phyloP scores from a whole-genome alignment of 2,113 vertebrate species.

The Xiphorhynchus elegans region DNA sequence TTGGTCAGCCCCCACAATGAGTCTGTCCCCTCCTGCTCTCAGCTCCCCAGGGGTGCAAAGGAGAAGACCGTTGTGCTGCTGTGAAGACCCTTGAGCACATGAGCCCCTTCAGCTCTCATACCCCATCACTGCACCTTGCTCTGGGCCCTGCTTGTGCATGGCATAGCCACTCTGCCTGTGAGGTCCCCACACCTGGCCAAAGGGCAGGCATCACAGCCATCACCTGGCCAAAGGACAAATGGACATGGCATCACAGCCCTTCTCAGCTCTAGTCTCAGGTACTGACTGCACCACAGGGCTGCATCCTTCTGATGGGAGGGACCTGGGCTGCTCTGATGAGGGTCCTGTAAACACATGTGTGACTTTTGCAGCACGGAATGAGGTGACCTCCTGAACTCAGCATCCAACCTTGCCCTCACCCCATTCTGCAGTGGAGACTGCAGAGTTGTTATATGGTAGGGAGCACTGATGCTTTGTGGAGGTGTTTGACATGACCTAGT shows the following conservation, averaged over 20 bases:
- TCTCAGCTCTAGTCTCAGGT: neutral
- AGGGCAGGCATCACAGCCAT: too few relatives aligned
- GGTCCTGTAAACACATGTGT: neutral
- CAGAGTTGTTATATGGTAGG: neutral
- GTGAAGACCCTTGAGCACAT: neutral
- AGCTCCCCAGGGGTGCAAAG: neutral
- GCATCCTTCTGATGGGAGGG: neutral
- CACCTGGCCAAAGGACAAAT: neutral
- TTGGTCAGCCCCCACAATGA: neutral
- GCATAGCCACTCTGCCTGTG: neutral
- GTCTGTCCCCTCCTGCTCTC: rapidly evolving
- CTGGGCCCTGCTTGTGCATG: rapidly evolving
- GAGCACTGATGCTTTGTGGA: neutral
- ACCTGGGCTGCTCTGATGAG: neutral
- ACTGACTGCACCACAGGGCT: neutral
- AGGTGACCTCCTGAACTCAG: neutral
- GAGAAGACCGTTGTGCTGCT: neutral
- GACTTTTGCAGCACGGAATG: neutral
- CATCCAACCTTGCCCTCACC: neutral
- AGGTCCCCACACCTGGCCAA: neutral
- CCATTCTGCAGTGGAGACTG: neutral
- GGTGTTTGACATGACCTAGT: neutral
- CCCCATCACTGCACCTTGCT: too few relatives aligned
- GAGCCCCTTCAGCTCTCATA: neutral
- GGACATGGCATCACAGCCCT: neutral